A percentile compares a stretch with the other conserved stretches of the same genome.
These are phyloP conservation scores for Sus cebifrons DNA, from an alignment of 2,797 vertebrate genomes.

Conservation along the genomic window DNA sequence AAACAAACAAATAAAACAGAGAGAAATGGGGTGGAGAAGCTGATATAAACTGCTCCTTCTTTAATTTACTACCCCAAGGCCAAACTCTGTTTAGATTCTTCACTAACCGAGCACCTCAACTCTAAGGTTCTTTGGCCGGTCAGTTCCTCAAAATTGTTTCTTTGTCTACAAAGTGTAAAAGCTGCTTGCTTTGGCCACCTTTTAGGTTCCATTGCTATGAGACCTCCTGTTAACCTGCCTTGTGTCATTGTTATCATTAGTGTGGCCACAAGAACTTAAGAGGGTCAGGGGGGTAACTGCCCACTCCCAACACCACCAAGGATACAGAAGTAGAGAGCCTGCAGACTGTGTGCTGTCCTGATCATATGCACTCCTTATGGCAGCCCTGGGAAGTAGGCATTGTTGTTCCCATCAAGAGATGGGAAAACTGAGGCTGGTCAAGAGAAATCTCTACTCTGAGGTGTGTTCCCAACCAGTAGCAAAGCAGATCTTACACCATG, in stretches of 20 bases:
- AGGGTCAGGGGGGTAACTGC: not conserved
- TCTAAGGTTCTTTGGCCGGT: not conserved
- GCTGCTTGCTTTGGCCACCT: not conserved
- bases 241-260: not conserved
- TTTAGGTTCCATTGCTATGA: not conserved
- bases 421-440: not conserved
- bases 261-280: not conserved
- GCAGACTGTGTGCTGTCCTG: fast-evolving
- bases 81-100: not conserved
- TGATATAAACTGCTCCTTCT: not conserved
- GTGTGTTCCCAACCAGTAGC: not conserved
- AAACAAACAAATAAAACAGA: too few relatives aligned
- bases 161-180: not conserved
- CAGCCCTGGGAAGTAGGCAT: not conserved
- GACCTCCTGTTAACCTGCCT: not conserved
- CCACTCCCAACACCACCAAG: too few relatives aligned
- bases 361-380: fast-evolving
- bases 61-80: not conserved
- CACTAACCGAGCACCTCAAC: not conserved
- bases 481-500: not conserved
- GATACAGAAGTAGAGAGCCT: not conserved
- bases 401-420: not conserved
- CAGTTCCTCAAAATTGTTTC: not conserved
- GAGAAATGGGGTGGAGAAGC: not conserved
- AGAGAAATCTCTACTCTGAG: not conserved